A percentile compares a stretch with the other conserved stretches of the same genome.
phyloP scores from a whole-genome alignment of 1,140 invertebrate genomes.

The Drosophila ananassae region DNA sequence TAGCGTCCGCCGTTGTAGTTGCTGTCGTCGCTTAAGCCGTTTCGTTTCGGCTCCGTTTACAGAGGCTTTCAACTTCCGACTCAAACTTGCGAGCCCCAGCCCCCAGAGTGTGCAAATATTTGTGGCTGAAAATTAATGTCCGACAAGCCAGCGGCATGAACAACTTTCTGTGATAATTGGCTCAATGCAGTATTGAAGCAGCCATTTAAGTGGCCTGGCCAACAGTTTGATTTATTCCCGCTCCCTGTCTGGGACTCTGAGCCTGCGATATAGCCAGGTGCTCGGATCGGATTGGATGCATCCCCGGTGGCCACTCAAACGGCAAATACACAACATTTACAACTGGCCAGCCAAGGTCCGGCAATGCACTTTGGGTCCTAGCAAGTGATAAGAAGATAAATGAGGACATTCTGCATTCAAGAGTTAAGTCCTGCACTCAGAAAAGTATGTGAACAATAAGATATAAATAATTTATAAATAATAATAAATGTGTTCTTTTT shows the following conservation, averaged over 20 bases:
- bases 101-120: slow-evolving; percentile 40
- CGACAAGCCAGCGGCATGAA: slow-evolving; percentile 40
- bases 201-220: slow-evolving; percentile 25
- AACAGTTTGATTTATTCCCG: slow-evolving; percentile 51
- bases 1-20: slow-evolving; percentile 47
- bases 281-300: slow-evolving; percentile 27
- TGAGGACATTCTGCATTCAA: slow-evolving; percentile 23
- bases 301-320: slow-evolving; percentile 50
- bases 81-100: slow-evolving; percentile 1
- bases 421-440: slow-evolving; percentile 46
- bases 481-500: too few species aligned
- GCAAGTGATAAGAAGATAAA: slow-evolving; percentile 58
- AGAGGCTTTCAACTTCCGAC: slow-evolving; percentile 19
- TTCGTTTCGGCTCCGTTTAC: slow-evolving; percentile 33
- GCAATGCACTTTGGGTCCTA: slow-evolving; percentile 43
- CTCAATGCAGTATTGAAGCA: slow-evolving; percentile 22
- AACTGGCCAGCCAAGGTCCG: slow-evolving; percentile 18
- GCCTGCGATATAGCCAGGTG: slow-evolving; percentile 40
- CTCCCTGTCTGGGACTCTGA: slow-evolving; percentile 14
- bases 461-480: too few species aligned
- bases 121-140: slow-evolving; percentile 50
- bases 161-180: slow-evolving; percentile 51
- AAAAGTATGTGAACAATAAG: slow-evolving; percentile 4
- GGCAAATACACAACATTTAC: slow-evolving; percentile 50
- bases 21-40: slow-evolving; percentile 54